Evolutionary conservation across 1,140 invertebrate species (phyloP).

Genomic region (Zaprionus inermis): DNA sequence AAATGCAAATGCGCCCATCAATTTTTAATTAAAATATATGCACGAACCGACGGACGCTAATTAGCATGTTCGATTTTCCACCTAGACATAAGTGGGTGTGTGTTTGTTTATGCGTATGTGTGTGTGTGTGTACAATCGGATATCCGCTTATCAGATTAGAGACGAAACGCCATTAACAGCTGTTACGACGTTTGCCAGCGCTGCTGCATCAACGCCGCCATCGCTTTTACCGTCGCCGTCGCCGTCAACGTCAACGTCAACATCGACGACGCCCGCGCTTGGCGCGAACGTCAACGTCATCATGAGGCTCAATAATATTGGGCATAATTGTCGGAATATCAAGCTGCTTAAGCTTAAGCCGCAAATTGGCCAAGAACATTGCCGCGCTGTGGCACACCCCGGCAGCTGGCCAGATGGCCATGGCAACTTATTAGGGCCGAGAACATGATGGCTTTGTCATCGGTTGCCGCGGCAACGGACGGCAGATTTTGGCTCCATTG

Average conservation of each 20-base stretch:
- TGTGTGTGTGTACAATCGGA: constrained; percentile 35
- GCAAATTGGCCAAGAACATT: constrained; percentile 59
- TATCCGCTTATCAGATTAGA: constrained; percentile 68
- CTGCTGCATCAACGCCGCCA: background rate
- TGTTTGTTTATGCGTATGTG: constrained; percentile 26
- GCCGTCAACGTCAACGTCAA: constrained; percentile 29
- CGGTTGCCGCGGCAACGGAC: constrained; percentile 28
- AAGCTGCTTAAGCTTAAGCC: constrained; percentile 57
- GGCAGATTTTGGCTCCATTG: constrained; percentile 50
- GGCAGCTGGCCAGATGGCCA: constrained; percentile 45
- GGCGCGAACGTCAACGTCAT: constrained; percentile 35
- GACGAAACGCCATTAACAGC: constrained; percentile 45
- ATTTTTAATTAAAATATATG: constrained; percentile 78
- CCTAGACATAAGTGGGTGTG: background rate
- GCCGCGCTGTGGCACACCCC: background rate
- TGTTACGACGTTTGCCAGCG: constrained; percentile 14
- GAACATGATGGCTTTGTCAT: constrained; percentile 28
- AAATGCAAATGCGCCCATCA: constrained; percentile 70
- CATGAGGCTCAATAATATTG: constrained; percentile 63
- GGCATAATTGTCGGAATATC: constrained; percentile 72
- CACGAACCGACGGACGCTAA: constrained; percentile 53
- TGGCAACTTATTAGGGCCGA: constrained; percentile 41
- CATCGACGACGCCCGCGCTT: constrained; percentile 62
- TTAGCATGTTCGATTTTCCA: constrained; percentile 37
- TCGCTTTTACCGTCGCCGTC: background rate